phyloP scores from a whole-genome alignment of 2,113 vertebrate genomes.

The Ceyx margarethae region DNA sequence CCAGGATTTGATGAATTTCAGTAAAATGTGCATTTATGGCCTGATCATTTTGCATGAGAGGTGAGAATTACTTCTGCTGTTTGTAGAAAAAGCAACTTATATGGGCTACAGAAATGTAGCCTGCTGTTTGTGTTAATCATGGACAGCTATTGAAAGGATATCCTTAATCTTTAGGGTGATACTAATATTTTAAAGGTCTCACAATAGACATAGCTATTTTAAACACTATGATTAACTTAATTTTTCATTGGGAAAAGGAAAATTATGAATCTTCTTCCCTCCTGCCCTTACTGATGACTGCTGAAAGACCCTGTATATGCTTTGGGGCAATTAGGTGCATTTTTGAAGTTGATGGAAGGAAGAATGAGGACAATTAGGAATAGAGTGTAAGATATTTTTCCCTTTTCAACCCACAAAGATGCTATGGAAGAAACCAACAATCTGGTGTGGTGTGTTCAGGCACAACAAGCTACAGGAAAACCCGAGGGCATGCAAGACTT shows the following conservation, averaged over 20 bases:
- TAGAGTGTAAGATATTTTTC: neutral
- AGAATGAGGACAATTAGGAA: neutral
- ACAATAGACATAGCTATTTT: neutral
- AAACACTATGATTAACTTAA: neutral
- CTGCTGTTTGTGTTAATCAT: constrained; percentile 20
- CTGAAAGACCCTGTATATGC: neutral
- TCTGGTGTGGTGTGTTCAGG: neutral
- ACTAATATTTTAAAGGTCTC: constrained; percentile 42
- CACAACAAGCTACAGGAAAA: neutral
- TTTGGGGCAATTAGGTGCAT: neutral
- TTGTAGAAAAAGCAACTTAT: neutral
- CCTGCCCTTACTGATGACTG: neutral
- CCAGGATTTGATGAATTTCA: neutral
- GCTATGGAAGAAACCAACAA: neutral
- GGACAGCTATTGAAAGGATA: constrained; percentile 10
- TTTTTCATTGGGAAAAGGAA: neutral
- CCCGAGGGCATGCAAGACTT: neutral
- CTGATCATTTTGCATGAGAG: neutral
- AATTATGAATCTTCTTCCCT: neutral
- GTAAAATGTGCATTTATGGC: neutral
- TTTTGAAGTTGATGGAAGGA: neutral
- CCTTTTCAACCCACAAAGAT: neutral
- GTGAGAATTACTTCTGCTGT: constrained; percentile 16
- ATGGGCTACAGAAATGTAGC: neutral
- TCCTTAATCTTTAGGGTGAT: neutral